phyloP scores from a whole-genome alignment of 2,113 vertebrate species.

The Malurus cyaneus region DNA sequence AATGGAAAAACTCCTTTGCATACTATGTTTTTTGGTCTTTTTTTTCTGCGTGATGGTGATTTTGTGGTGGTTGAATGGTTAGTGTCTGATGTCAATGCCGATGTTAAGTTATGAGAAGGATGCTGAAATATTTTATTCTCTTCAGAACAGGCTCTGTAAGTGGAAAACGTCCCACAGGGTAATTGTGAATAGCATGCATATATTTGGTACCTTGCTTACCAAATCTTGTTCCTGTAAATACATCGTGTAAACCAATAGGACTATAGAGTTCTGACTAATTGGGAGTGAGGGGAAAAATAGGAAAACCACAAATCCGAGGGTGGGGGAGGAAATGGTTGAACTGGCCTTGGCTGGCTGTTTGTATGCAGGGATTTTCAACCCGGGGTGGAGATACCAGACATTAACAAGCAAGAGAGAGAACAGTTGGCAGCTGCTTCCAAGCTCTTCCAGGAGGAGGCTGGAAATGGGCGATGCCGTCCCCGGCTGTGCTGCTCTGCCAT shows the following conservation, averaged over 20 bases:
- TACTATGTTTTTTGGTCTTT: background rate
- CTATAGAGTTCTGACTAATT: background rate
- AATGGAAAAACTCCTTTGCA: background rate
- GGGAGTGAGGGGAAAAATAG: accelerated
- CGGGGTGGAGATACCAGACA: background rate
- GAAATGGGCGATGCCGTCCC: accelerated
- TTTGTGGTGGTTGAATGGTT: background rate
- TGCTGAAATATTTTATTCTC: background rate
- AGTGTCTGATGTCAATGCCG: background rate
- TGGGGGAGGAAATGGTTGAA: background rate
- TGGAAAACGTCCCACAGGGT: background rate
- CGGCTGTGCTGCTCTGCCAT: background rate
- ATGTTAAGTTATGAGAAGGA: background rate
- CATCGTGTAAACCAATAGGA: background rate
- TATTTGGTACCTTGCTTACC: background rate
- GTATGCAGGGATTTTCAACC: background rate
- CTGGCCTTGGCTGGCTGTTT: background rate
- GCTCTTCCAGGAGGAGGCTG: background rate
- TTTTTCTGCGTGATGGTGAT: background rate
- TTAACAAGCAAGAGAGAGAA: background rate
- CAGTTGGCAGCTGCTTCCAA: background rate
- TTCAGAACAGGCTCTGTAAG: background rate
- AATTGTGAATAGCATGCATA: background rate
- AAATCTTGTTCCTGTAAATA: background rate
- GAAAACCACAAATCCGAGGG: background rate